Conservation (phyloP, 2,888 invertebrate genomes). For the Mellilla xanthometata region DNA sequence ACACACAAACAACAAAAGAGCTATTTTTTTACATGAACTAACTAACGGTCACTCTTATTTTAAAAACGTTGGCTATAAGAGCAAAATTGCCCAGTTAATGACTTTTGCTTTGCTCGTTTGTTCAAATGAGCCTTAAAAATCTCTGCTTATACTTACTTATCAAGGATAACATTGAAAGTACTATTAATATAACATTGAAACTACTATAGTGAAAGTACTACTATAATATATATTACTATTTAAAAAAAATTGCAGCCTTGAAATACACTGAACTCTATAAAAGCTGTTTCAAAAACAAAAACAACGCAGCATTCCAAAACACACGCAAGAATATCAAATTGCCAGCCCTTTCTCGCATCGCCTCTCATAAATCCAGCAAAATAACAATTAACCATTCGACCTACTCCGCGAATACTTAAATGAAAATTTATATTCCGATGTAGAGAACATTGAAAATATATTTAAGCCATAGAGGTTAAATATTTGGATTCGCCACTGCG, state of each 20-base stretch:
- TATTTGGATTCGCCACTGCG: neutral
- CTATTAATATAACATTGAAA: too few species aligned
- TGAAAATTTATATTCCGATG: slow-evolving; percentile 36
- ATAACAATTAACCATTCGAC: slow-evolving; percentile 31
- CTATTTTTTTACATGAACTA: too few species aligned
- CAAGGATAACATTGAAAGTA: too few species aligned
- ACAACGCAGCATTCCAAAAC: neutral
- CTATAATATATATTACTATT: too few species aligned
- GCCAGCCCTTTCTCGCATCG: slow-evolving; percentile 8
- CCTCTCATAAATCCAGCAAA: slow-evolving; percentile 24
- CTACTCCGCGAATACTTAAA: slow-evolving; percentile 30
- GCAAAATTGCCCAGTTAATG: too few species aligned
- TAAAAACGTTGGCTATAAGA: too few species aligned
- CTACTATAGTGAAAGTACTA: too few species aligned
- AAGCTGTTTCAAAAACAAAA: slow-evolving; percentile 1
- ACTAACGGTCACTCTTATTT: too few species aligned
- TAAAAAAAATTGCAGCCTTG: slow-evolving; percentile 5
- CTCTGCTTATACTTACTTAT: too few species aligned
- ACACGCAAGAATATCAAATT: slow-evolving; percentile 14
- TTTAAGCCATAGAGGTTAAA: slow-evolving; percentile 10
- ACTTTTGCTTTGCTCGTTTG: too few species aligned
- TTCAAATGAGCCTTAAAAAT: too few species aligned
- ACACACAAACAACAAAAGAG: too few species aligned
- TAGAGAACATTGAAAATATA: slow-evolving; percentile 19
- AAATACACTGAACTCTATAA: slow-evolving; percentile 30